phyloP scores from a whole-genome alignment of 1,140 invertebrate species.

The Laodelphax striatellus region DNA sequence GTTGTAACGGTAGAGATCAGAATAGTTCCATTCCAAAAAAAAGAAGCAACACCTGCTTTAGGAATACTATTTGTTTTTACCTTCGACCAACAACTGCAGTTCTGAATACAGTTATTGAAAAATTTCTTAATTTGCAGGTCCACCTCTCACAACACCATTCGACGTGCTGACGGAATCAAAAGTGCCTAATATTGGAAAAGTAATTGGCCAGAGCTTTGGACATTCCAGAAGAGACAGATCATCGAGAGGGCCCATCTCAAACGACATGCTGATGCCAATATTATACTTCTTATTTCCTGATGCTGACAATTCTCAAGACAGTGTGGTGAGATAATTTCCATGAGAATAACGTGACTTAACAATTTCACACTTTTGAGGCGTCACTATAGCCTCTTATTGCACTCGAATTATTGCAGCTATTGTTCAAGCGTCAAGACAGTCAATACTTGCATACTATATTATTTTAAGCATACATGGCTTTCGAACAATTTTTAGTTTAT shows the following conservation, averaged over 20 bases:
- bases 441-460: too few species aligned
- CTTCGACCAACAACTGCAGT: constrained; percentile 20
- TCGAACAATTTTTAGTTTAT: too few species aligned
- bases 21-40: too few species aligned
- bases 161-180: constrained; percentile 41
- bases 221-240: constrained; percentile 19
- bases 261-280: constrained; percentile 61
- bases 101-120: constrained; percentile 17
- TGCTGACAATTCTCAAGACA: constrained; percentile 71
- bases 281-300: constrained; percentile 84
- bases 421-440: too few species aligned
- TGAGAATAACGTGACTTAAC: too few species aligned
- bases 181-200: constrained; percentile 40
- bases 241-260: constrained; percentile 57
- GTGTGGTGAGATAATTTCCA: constrained; percentile 27
- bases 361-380: too few species aligned
- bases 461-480: too few species aligned
- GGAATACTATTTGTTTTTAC: too few species aligned
- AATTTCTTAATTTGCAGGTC: neutral
- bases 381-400: too few species aligned
- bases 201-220: constrained; percentile 13
- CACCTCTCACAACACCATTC: constrained; percentile 33
- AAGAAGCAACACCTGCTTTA: too few species aligned
- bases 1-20: too few species aligned
- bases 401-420: too few species aligned